A percentile compares a stretch with the other conserved stretches of the same genome.
These are phyloP conservation scores for Enteromius anoplus DNA, from an alignment of 2,797 vertebrate species.

Conservation along the genomic window DNA sequence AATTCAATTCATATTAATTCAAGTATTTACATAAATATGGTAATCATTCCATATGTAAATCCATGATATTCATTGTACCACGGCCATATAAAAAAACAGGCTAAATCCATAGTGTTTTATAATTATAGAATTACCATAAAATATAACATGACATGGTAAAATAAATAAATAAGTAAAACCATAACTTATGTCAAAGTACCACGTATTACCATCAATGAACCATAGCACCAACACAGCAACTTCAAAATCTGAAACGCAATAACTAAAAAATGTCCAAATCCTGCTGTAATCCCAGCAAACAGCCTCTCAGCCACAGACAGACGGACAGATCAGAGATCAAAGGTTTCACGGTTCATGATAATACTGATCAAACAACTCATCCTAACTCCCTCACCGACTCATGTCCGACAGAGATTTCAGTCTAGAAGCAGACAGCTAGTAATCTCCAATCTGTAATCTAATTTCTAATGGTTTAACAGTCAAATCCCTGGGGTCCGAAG, in stretches of 20 bases:
- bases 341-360: constrained; percentile 13
- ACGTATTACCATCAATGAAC: neutral
- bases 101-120: neutral
- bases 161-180: neutral
- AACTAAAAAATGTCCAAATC: constrained; percentile 33
- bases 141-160: neutral
- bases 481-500: constrained; percentile 56
- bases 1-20: neutral
- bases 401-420: neutral
- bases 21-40: neutral
- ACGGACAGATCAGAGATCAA: constrained; percentile 21
- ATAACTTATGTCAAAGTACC: neutral
- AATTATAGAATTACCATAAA: neutral
- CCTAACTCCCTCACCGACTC: neutral
- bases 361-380: constrained; percentile 22
- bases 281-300: constrained; percentile 35
- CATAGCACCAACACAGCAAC: neutral
- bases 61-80: neutral
- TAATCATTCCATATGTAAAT: neutral
- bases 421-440: constrained; percentile 45
- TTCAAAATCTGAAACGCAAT: constrained; percentile 22
- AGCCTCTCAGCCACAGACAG: constrained; percentile 10
- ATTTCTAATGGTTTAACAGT: constrained; percentile 68
- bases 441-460: constrained; percentile 72
- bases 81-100: neutral